phyloP scores from a whole-genome alignment of 2,113 vertebrate genomes.

The Chaetodon auriga region DNA sequence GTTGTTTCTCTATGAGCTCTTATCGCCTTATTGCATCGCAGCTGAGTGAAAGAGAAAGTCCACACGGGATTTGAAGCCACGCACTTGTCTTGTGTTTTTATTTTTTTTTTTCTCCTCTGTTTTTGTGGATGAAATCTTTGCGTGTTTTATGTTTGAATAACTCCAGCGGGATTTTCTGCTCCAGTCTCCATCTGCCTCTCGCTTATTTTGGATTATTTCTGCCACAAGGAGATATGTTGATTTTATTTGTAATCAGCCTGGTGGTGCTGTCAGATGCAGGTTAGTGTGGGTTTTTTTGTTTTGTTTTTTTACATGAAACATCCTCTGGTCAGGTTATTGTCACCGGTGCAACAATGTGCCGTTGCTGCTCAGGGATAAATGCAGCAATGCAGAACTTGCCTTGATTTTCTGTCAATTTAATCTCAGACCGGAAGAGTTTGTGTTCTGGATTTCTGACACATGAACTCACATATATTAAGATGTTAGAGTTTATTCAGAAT shows the following conservation, averaged over 20 bases:
- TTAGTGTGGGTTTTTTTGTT: conserved; percentile 66
- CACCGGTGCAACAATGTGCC: conserved; percentile 8
- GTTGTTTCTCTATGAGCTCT: conserved; percentile 32
- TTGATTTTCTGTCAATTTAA: conserved; percentile 22
- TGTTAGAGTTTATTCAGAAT: background rate
- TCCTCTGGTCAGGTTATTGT: conserved; percentile 14
- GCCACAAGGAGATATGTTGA: conserved; percentile 59
- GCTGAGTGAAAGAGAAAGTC: conserved; percentile 78
- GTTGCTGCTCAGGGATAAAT: background rate
- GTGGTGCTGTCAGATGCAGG: conserved; percentile 75
- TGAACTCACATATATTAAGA: background rate
- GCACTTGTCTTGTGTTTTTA: conserved; percentile 52
- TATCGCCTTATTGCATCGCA: conserved; percentile 63
- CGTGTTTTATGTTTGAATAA: background rate
- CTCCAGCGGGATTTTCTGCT: too few relatives aligned
- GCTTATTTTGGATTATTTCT: conserved; percentile 40
- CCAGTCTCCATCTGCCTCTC: background rate
- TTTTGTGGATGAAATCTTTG: conserved; percentile 47
- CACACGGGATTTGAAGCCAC: conserved; percentile 64
- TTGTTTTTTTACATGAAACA: background rate
- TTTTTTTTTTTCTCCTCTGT: conserved; percentile 1
- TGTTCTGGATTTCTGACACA: background rate
- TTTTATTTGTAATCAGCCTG: conserved; percentile 61
- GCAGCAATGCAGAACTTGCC: conserved; percentile 27
- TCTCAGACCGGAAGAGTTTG: rapidly evolving